These are phyloP conservation scores for Syndactyla subalaris DNA, from an alignment of 2,797 vertebrate genomes.

Conservation along the genomic window DNA sequence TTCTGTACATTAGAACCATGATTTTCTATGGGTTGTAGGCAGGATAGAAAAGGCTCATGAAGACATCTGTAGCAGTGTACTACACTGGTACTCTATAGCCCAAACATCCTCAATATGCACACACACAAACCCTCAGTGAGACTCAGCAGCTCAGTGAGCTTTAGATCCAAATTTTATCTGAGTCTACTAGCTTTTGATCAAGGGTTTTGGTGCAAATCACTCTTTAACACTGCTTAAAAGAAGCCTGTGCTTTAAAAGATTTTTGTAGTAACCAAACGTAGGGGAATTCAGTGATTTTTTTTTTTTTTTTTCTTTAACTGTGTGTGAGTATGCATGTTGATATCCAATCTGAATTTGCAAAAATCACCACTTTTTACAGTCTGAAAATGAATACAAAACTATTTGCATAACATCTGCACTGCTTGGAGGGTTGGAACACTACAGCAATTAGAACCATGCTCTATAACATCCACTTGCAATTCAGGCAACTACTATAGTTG, in stretches of 20 bases:
- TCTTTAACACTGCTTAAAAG: neutral
- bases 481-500: neutral
- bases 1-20: neutral
- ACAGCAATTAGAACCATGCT: conserved; percentile 62
- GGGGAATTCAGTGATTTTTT: neutral
- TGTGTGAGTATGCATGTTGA: neutral
- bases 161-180: neutral
- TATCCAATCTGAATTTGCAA: conserved; percentile 19
- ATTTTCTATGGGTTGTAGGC: neutral
- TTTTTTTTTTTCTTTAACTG: neutral
- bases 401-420: conserved; percentile 77
- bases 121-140: neutral
- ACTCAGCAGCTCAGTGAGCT: neutral
- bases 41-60: neutral
- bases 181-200: neutral
- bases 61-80: neutral
- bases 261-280: neutral
- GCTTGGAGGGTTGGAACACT: conserved; percentile 63
- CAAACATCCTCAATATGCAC: neutral
- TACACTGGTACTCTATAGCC: neutral
- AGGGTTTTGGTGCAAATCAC: neutral
- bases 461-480: conserved; percentile 40
- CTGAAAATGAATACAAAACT: conserved; percentile 61
- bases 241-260: neutral
- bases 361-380: conserved; percentile 54